These are phyloP conservation scores for Tetramorium parvispinum DNA, from an alignment of 1,140 invertebrate species.

Conservation along the genomic window DNA sequence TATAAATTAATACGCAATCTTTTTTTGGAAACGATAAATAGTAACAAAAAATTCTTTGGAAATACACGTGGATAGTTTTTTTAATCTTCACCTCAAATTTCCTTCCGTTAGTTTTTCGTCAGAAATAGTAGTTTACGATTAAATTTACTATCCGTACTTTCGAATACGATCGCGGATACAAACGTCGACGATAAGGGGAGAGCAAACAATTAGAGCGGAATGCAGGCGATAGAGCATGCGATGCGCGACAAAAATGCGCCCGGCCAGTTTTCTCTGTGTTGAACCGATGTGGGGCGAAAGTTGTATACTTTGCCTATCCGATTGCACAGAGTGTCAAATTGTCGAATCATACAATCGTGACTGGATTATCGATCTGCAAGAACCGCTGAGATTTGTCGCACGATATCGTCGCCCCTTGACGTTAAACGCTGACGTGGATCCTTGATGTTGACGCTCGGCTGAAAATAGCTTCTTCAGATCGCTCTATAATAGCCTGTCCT, in stretches of 20 bases:
- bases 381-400: background rate
- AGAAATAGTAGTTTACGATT: background rate
- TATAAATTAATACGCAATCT: background rate
- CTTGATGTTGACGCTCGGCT: constrained; percentile 22
- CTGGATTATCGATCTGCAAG: background rate
- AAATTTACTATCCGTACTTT: background rate
- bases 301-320: background rate
- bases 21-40: background rate
- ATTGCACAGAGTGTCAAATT: background rate
- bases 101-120: background rate
- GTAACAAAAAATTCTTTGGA: background rate
- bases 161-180: constrained; percentile 1
- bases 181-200: background rate
- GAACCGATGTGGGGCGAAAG: constrained; percentile 34
- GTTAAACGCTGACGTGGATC: constrained; percentile 25
- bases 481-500: background rate
- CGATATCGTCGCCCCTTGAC: background rate
- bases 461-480: background rate
- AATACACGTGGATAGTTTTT: background rate
- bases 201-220: constrained; percentile 52
- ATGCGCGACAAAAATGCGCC: constrained; percentile 15
- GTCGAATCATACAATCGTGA: background rate
- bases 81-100: background rate
- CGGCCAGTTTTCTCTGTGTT: constrained; percentile 7
- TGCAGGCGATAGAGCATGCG: constrained; percentile 24